Conservation (phyloP, 2,888 invertebrate species). For the Hydropsyche betteni region DNA sequence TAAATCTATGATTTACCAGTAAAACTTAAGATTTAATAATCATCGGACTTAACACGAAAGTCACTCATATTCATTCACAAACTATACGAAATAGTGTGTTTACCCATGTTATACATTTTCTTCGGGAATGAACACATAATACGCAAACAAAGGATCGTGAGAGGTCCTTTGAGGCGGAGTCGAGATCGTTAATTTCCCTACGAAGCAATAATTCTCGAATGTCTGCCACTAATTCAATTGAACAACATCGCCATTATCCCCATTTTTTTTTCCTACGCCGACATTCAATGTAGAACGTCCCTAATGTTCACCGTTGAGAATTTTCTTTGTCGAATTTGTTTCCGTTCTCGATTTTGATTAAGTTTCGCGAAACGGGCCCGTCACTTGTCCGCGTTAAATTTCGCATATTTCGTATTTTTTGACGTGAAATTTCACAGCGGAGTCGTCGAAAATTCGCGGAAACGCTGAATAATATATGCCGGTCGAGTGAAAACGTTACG, state of each 20-base stretch:
- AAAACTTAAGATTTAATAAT: no score
- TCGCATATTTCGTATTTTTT: background rate
- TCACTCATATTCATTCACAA: no score
- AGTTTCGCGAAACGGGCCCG: background rate
- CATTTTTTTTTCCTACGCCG: background rate
- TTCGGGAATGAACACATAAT: constrained; percentile 2
- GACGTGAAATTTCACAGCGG: background rate
- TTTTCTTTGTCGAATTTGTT: no score
- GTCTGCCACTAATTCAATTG: constrained; percentile 12
- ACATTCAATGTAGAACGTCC: no score
- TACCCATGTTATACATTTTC: constrained; percentile 17
- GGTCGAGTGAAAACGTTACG: background rate
- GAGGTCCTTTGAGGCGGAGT: constrained; percentile 28
- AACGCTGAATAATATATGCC: constrained; percentile 7
- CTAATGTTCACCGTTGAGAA: no score
- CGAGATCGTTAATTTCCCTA: constrained; percentile 27
- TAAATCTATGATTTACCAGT: no score
- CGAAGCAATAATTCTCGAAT: constrained; percentile 29
- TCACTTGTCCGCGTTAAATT: background rate
- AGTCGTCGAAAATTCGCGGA: no score
- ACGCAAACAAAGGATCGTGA: constrained; percentile 12
- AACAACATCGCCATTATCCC: constrained; percentile 25
- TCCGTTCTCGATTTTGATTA: background rate
- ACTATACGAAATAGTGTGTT: background rate
- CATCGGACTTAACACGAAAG: no score